These are phyloP conservation scores for Equus przewalskii DNA, from an alignment of 2,113 vertebrate genomes.

Conservation along the genomic window DNA sequence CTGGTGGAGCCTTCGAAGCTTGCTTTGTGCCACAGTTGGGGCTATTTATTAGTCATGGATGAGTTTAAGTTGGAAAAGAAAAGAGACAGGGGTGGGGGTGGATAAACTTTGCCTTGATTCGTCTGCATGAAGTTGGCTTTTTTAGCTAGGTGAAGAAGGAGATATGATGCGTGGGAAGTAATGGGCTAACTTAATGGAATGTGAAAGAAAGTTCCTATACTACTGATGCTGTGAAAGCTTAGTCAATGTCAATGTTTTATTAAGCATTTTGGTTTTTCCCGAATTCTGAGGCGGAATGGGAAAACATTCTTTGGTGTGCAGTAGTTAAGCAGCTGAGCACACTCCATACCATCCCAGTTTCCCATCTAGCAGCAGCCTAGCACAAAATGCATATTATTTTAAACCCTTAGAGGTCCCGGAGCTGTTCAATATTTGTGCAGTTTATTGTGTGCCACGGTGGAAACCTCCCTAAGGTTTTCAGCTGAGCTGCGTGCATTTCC, in stretches of 20 bases:
- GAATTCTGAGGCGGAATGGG: slow-evolving; percentile 65
- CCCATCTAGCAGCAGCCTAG: slow-evolving; percentile 14
- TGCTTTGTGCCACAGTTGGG: slow-evolving; percentile 81
- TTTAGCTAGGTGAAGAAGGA: slow-evolving; percentile 67
- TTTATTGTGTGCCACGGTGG: slow-evolving; percentile 72
- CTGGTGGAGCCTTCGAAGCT: slow-evolving; percentile 79
- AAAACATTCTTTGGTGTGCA: slow-evolving; percentile 60
- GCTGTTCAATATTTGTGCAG: slow-evolving; percentile 77
- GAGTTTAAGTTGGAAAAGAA: slow-evolving; percentile 75
- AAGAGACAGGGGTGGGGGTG: slow-evolving; percentile 36
- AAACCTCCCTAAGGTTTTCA: slow-evolving; percentile 74
- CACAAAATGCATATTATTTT: slow-evolving; percentile 67
- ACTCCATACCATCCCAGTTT: slow-evolving; percentile 38
- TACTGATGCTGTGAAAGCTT: slow-evolving; percentile 60
- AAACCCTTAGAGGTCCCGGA: slow-evolving; percentile 75
- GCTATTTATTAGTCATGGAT: slow-evolving; percentile 67
- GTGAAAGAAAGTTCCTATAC: slow-evolving; percentile 75
- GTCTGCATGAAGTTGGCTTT: slow-evolving; percentile 82
- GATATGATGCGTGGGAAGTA: slow-evolving; percentile 84
- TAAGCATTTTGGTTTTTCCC: slow-evolving; percentile 65
- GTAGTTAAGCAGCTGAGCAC: not conserved
- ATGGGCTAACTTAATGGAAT: slow-evolving; percentile 85
- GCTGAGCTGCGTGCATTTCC: slow-evolving; percentile 79
- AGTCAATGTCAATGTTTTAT: slow-evolving; percentile 30
- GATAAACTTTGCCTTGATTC: slow-evolving; percentile 75